Evolutionary conservation across 2,888 invertebrate genomes (phyloP).

Genomic region (Bugula neritina): DNA sequence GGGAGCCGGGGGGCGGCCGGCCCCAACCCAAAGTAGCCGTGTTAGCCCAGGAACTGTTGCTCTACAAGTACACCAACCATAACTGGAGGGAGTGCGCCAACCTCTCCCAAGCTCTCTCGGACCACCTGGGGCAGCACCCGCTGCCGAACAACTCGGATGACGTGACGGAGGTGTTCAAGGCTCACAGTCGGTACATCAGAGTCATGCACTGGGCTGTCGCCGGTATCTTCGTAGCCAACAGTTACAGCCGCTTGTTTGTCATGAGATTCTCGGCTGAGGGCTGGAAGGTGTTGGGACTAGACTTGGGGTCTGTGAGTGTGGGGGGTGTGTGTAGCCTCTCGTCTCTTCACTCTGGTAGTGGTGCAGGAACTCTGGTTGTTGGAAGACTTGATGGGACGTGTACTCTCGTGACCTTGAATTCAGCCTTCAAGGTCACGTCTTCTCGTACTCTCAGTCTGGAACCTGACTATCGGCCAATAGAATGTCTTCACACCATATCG

Average conservation of each 20-base stretch:
- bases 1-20: background rate
- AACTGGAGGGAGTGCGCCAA: background rate
- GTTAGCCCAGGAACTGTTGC: background rate
- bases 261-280: background rate
- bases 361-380: background rate
- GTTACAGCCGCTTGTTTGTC: background rate
- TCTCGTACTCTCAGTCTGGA: background rate
- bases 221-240: background rate
- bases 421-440: background rate
- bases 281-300: background rate
- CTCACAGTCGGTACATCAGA: background rate
- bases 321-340: background rate
- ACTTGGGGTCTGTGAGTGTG: background rate
- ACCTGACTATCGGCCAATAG: background rate
- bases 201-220: background rate
- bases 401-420: background rate
- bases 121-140: background rate
- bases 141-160: background rate
- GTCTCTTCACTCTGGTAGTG: background rate
- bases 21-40: background rate
- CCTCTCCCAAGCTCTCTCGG: background rate
- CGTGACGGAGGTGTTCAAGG: background rate
- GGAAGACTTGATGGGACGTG: conserved; percentile 5
- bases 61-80: background rate
- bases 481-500: background rate